Evolutionary conservation across 2,113 vertebrate species (phyloP), one percentile per base, ranked within the genome.

Genomic region (Pimephales promelas): DNA sequence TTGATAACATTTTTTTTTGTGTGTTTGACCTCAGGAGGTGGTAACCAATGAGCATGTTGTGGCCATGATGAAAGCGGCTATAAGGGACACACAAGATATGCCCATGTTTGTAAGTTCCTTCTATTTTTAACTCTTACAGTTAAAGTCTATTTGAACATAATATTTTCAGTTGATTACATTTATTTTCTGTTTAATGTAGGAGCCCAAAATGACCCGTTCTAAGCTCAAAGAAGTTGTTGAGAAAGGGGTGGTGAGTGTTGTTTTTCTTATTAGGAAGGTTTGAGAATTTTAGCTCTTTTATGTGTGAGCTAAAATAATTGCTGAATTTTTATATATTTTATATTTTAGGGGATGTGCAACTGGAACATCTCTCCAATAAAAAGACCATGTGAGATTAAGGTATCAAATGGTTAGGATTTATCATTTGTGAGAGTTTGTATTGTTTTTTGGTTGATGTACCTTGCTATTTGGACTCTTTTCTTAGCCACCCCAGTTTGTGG

Each of bases 181-280:
- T 79, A 10, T 47, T n/a, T 0, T 61, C 16, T n/a, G 61, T 79
- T 9, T 80, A 84, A 68, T 34, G 36, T 86, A 99, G 98, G 98
- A 99, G 75, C 97, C 97, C 26, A 98, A 99, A 91, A 98, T 99
- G 97, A 99, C 98, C 20, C 95, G 98, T n/a, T 98, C 97, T 77
- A 97, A 97, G 86, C 92, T 98, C 73, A 99, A 96, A 85, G 95
- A 97, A 76, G 97, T 97, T 3, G 95, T 97, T 71, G 95, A 97
- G 87, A 97, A 95, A 89, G 95, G 96, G 79, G 96, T 96, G 95
- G 97, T 99, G 64, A 92, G 95, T 92, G 59, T 80, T 73, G 13
- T 26, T 40, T 52, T 81, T 54, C 40, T 59, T 40, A 10, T 74
- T 47, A 43, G 10, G 0, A 16, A 5, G 24, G 52, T 70, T 83